Conservation (phyloP, 2,888 invertebrate genomes). For the Trisateles emortualis region DNA sequence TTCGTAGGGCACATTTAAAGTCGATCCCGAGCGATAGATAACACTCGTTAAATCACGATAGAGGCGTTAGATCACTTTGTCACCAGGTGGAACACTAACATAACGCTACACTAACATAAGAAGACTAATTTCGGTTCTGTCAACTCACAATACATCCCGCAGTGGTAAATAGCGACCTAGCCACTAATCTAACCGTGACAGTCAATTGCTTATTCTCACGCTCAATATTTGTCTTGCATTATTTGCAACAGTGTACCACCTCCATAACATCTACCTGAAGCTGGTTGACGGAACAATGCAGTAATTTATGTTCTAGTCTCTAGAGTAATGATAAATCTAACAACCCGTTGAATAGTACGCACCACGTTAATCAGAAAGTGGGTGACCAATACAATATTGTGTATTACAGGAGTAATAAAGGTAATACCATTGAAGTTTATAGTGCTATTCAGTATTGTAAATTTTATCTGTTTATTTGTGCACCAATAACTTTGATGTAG, state of each 20-base stretch:
- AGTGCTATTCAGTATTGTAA: neutral
- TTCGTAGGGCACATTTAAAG: no score
- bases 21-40: no score
- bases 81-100: no score
- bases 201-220: neutral
- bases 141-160: no score
- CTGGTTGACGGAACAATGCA: constrained; percentile 60
- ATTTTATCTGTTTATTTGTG: neutral
- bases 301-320: constrained; percentile 66
- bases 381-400: constrained; percentile 38
- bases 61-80: no score
- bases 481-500: no score
- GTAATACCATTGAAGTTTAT: neutral
- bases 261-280: constrained; percentile 35
- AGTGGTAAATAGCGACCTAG: no score
- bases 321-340: constrained; percentile 70
- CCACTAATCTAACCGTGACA: no score
- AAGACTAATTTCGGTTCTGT: no score
- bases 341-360: constrained; percentile 66
- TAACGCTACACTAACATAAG: no score
- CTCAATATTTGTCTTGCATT: constrained; percentile 8
- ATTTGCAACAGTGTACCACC: constrained; percentile 17
- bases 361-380: constrained; percentile 58
- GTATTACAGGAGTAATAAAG: constrained; percentile 8
- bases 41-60: no score